phyloP scores from a whole-genome alignment of 2,888 invertebrate genomes.

The Alcis repandata region DNA sequence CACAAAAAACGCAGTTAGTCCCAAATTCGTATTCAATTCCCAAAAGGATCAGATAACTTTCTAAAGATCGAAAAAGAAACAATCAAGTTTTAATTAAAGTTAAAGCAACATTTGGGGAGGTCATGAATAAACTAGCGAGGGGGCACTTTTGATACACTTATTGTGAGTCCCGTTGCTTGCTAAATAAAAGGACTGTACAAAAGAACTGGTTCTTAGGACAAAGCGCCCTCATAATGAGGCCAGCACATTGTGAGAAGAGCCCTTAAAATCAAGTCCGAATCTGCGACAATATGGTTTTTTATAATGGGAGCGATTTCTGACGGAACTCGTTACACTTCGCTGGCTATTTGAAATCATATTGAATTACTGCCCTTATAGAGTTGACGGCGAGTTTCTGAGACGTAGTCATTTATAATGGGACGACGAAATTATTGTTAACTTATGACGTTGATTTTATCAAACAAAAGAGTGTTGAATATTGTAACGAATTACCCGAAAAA shows the following conservation, averaged over 20 bases:
- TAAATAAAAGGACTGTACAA: conserved; percentile 72
- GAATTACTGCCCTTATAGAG: conserved; percentile 46
- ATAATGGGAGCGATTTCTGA: conserved; percentile 66
- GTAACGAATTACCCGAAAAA: too few relatives aligned
- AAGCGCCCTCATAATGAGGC: conserved; percentile 85
- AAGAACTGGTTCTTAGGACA: conserved; percentile 85
- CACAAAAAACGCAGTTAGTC: not conserved
- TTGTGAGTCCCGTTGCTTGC: conserved; percentile 77
- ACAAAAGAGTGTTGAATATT: not conserved
- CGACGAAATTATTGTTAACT: not conserved
- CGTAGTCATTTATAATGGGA: not conserved
- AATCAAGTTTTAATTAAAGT: conserved; percentile 61
- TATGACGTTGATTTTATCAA: not conserved
- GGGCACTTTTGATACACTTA: conserved; percentile 84
- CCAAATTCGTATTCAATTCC: not conserved
- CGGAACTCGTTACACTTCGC: conserved; percentile 55
- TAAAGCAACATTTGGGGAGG: conserved; percentile 73
- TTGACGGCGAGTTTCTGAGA: not conserved
- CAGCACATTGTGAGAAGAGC: conserved; percentile 82
- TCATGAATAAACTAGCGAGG: conserved; percentile 76
- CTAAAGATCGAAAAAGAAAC: conserved; percentile 28
- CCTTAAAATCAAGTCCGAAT: conserved; percentile 75
- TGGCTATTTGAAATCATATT: conserved; percentile 50
- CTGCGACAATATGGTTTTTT: conserved; percentile 80
- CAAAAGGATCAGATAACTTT: conserved; percentile 1